Percentiles rank a stretch among this genome's conserved stretches.
Conservation (phyloP, 2,888 invertebrate species). For the Spodoptera littoralis region DNA sequence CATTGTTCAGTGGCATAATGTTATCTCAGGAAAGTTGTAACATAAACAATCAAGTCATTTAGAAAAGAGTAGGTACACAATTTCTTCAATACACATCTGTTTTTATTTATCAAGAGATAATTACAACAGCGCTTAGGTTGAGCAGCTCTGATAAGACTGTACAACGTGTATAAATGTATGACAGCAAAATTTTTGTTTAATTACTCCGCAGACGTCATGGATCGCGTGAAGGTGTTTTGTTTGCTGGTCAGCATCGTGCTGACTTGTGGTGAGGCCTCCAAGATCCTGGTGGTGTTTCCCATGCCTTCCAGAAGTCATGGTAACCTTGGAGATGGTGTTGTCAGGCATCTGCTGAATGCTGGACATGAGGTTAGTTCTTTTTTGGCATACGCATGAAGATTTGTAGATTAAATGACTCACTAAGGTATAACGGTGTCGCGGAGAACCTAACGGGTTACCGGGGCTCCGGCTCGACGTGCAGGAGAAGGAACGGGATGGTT, state of each 20-base stretch:
- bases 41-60: too few relatives aligned
- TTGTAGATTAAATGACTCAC: too few relatives aligned
- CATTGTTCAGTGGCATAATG: too few relatives aligned
- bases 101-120: background rate
- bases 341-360: slow-evolving; percentile 61
- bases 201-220: slow-evolving; percentile 25
- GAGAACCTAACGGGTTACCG: too few relatives aligned
- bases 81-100: background rate
- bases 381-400: background rate
- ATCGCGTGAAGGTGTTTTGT: slow-evolving; percentile 16
- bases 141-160: slow-evolving; percentile 18
- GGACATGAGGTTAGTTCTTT: slow-evolving; percentile 65
- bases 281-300: slow-evolving; percentile 62
- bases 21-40: too few relatives aligned
- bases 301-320: slow-evolving; percentile 63
- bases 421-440: too few relatives aligned
- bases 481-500: too few relatives aligned
- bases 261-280: slow-evolving; percentile 47
- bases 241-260: slow-evolving; percentile 30
- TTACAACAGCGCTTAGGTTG: slow-evolving; percentile 5
- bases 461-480: too few relatives aligned
- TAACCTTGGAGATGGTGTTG: slow-evolving; percentile 63
- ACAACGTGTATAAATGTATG: slow-evolving; percentile 12
- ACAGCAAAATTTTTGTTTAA: background rate
- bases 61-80: too few relatives aligned